A percentile compares a stretch with the other conserved stretches of the same genome.
Evolutionary conservation across 92 coral and sea anemone species (phyloP).

Genomic region (Porites cylindrica): DNA sequence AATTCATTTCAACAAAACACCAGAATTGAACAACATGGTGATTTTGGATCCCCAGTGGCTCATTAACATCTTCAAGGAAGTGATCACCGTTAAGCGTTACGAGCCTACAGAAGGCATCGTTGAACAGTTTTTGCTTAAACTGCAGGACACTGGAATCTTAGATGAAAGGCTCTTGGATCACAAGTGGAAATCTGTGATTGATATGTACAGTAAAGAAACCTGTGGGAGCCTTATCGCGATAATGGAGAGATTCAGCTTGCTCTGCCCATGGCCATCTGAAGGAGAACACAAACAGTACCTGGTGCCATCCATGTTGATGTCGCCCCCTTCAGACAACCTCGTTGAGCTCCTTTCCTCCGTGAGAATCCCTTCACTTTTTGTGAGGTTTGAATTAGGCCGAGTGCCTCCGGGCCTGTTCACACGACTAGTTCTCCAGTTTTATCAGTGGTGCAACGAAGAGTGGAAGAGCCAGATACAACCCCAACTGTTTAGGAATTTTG

Average conservation of each 20-base stretch:
- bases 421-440: constrained; percentile 25
- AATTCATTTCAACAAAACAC: too few species aligned
- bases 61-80: too few species aligned
- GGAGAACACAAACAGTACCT: constrained; percentile 20
- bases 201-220: not conserved
- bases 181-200: too few species aligned
- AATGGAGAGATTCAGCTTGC: constrained; percentile 51
- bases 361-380: constrained; percentile 40
- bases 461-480: constrained; percentile 37
- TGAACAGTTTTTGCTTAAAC: too few species aligned
- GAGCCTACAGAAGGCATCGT: too few species aligned
- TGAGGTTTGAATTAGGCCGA: constrained; percentile 36
- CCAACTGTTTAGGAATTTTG: constrained; percentile 33
- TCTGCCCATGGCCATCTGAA: constrained; percentile 24
- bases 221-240: constrained; percentile 19
- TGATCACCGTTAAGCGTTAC: too few species aligned
- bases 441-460: constrained; percentile 35
- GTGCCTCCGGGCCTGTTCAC: constrained; percentile 60
- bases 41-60: too few species aligned
- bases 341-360: constrained; percentile 4
- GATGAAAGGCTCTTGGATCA: too few species aligned
- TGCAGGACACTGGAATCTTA: too few species aligned
- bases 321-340: constrained; percentile 8
- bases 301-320: constrained; percentile 59
- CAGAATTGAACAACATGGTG: too few species aligned